Evolutionary conservation across 2,113 vertebrate species (phyloP), one percentile per base, ranked within the genome.

Genomic region (Colaptes auratus): DNA sequence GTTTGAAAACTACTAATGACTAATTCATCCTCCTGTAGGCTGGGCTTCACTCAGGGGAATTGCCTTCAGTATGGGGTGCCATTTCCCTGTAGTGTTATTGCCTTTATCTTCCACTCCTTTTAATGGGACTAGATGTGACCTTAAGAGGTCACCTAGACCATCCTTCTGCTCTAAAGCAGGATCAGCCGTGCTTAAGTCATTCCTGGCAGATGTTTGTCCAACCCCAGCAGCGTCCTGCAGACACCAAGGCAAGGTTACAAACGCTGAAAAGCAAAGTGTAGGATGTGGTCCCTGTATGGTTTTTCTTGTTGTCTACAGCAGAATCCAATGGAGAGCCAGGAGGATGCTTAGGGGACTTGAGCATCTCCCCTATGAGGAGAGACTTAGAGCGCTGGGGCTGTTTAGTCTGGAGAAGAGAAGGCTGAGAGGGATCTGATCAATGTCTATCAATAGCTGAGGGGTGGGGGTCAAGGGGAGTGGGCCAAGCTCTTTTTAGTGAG

Each of bases 111-210:
- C 50, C 50, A 12, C 50, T 52, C 50, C 12, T 52, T 52, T 13
- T 52, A 95, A 96, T 93, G 92, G 79, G 88, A 67, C 88, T 86
- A 79, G 79, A 72, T 85, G 75, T 89, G 85, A 89, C 71, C 59
- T 86, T 42, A 77, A 56, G 85, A 52, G 88, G 72, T 85, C 79
- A 70, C 12, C 28, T 78, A 66, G 58, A 60, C 90, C 69, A 67
- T 91, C 93, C 79, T 86, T 50, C 95, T 88, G 72, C 75, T 61
- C 75, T 91, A 84, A 92, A 69, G 82, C 65, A 89, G 79, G 90
- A 95, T 95, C 76, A 96, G 0, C 58, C 60, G 52, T 71, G 82
- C 90, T 94, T 94, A 96, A 95, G 65, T 56, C 56, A 48, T 76
- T 86, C 88, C 86, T 76, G 86, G 5, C 90, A 95, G 88, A 73